Conservation (phyloP, 30 jellyfish, hydroid and myxozoan genomes). For the Chironex yamaguchii region DNA sequence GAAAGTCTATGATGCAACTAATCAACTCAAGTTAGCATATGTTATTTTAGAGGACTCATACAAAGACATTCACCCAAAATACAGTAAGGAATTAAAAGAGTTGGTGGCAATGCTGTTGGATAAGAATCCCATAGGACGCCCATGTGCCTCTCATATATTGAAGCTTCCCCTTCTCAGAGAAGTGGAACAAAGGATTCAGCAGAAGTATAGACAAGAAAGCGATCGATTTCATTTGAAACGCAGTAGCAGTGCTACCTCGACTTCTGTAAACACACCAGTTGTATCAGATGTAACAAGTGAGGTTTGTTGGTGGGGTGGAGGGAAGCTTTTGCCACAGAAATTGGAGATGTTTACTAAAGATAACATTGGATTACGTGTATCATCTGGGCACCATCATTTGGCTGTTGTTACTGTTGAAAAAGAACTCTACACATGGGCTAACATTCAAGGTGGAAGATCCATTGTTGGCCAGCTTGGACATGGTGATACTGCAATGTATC, state of each 20-base stretch:
- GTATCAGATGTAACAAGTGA: constrained; percentile 92
- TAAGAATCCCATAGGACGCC: constrained; percentile 78
- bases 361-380: constrained; percentile 83
- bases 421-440: constrained; percentile 98
- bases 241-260: constrained; percentile 12
- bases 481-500: constrained; percentile 95
- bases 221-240: constrained; percentile 28
- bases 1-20: constrained; percentile 88
- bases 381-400: constrained; percentile 92
- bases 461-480: constrained; percentile 96
- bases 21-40: constrained; percentile 81
- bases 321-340: constrained; percentile 80
- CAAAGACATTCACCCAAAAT: constrained; percentile 61
- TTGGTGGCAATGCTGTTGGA: constrained; percentile 54
- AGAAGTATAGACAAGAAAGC: constrained; percentile 4
- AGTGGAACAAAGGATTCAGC: constrained; percentile 29
- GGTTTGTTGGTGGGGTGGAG: constrained; percentile 99
- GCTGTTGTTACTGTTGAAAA: constrained; percentile 93
- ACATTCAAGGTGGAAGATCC: constrained; percentile 95
- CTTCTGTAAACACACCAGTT: constrained; percentile 71
- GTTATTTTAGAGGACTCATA: constrained; percentile 81
- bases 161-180: constrained; percentile 22
- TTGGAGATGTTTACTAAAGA: constrained; percentile 79
- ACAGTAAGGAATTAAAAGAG: constrained; percentile 61
- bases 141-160: constrained; percentile 66